Conservation (phyloP, 2,113 vertebrate species). For the Dipodomys ordii region DNA sequence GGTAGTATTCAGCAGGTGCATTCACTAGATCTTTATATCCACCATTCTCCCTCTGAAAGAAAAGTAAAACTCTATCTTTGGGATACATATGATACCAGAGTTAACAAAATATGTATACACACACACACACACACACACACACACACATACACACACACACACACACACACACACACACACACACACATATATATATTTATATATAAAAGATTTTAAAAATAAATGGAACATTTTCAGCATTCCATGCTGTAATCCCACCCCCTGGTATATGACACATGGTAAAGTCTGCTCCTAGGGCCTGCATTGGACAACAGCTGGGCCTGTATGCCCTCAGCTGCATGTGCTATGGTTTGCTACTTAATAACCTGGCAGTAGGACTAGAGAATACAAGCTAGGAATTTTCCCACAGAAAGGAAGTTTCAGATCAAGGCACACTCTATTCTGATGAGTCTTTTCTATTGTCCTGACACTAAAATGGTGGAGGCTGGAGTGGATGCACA, state of each 20-base stretch:
- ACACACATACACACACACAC: no score
- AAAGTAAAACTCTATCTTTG: conserved; percentile 43
- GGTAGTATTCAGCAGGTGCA: conserved; percentile 21
- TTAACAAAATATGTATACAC: background rate
- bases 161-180: no score
- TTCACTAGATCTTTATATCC: background rate
- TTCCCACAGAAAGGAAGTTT: conserved; percentile 30
- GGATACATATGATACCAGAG: background rate
- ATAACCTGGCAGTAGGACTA: background rate
- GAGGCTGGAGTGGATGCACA: background rate
- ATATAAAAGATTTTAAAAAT: background rate
- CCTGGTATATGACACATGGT: background rate
- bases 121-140: no score
- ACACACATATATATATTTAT: no score
- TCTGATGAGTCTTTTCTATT: background rate
- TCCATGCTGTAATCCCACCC: background rate
- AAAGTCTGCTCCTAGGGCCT: background rate
- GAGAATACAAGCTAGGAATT: background rate
- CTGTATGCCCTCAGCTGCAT: conserved; percentile 8
- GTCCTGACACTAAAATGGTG: background rate
- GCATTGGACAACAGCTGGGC: background rate
- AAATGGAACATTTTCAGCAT: conserved; percentile 12
- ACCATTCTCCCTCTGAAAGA: background rate
- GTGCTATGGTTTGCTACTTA: conserved; percentile 46
- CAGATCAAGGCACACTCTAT: conserved; percentile 1